Evolutionary conservation across 1,140 invertebrate genomes (phyloP), one percentile per base, ranked within the genome.

Genomic region (Bombus superbus): DNA sequence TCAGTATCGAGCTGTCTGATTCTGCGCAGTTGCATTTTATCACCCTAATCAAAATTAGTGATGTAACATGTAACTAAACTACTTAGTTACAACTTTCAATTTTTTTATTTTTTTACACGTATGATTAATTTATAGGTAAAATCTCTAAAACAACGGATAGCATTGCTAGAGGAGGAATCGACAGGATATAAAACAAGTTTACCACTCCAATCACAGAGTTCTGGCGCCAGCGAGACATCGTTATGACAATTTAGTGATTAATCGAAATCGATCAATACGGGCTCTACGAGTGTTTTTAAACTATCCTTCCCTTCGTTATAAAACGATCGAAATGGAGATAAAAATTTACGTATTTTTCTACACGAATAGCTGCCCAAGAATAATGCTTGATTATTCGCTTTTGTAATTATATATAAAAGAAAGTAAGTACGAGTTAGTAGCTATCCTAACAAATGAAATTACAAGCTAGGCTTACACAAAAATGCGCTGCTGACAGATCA

Each of bases 291-390:
- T 75, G 71, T 86, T 87, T 86, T 87, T 84, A n/a, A 53, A 84
- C 81, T 73, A 76, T 80, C 40, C 87, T 69, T 89, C 77, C 82
- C 86, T 62, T 86, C 76, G n/a, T 81, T 32, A 47, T 59, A 66
- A 53, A 79, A 69, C 32, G 80, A 64, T 84, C 75, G 72, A 89
- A 83, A 85, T 78, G 57, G 57, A 90, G 53, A 91, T 92, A 75
- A 80, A 53, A 92, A 91, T 88, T 82, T 89, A 91, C 81, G 89
- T 94, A 94, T 94, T 94, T 94, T 94, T 94, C 87, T 94, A 93
- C 89, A 91, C 73, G 87, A 80, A 89, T 88, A 83, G 86, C 85
- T 73, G 83, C 59, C 64, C 83, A 82, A 88, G 71, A 86, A 62
- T 90, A 83, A 85, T 72, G 86, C 87, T 89, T 89, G 80, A 86